Percentiles rank a stretch among this genome's conserved stretches.
phyloP scores from a whole-genome alignment of 2,113 vertebrate genomes.

The Percopsis transmontana region DNA sequence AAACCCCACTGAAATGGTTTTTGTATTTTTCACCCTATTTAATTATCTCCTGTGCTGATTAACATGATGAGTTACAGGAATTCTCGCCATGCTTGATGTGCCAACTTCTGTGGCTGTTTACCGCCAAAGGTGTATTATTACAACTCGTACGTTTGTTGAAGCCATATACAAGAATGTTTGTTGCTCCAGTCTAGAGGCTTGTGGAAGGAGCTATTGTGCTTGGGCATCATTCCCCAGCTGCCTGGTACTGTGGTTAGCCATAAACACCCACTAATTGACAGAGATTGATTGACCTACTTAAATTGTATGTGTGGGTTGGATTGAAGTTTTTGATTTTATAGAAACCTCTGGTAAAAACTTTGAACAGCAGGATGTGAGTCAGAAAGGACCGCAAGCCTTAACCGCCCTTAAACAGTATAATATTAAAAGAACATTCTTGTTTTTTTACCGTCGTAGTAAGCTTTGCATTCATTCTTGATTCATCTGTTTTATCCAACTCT shows the following conservation, averaged over 20 bases:
- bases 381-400: slow-evolving; percentile 10
- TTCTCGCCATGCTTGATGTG: slow-evolving; percentile 10
- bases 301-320: slow-evolving; percentile 27
- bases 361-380: slow-evolving; percentile 48
- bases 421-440: slow-evolving; percentile 3
- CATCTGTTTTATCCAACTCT: neutral
- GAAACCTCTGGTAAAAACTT: slow-evolving; percentile 4
- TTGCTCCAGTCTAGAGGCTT: slow-evolving; percentile 12
- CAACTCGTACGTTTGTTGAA: neutral
- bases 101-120: slow-evolving; percentile 25
- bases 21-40: too few species aligned
- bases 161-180: slow-evolving; percentile 9
- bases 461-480: neutral
- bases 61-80: slow-evolving; percentile 1
- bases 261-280: slow-evolving; percentile 55
- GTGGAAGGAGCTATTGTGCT: slow-evolving; percentile 26
- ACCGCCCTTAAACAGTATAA: slow-evolving; percentile 23
- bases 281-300: slow-evolving; percentile 65
- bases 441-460: neutral
- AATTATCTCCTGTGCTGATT: too few species aligned
- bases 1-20: too few species aligned
- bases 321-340: slow-evolving; percentile 45
- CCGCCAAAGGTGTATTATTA: slow-evolving; percentile 12
- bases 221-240: slow-evolving; percentile 46
- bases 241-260: slow-evolving; percentile 32